A percentile compares a stretch with the other conserved stretches of the same genome.
Evolutionary conservation across 2,113 vertebrate genomes (phyloP).

Genomic region (Falcunculus frontatus): DNA sequence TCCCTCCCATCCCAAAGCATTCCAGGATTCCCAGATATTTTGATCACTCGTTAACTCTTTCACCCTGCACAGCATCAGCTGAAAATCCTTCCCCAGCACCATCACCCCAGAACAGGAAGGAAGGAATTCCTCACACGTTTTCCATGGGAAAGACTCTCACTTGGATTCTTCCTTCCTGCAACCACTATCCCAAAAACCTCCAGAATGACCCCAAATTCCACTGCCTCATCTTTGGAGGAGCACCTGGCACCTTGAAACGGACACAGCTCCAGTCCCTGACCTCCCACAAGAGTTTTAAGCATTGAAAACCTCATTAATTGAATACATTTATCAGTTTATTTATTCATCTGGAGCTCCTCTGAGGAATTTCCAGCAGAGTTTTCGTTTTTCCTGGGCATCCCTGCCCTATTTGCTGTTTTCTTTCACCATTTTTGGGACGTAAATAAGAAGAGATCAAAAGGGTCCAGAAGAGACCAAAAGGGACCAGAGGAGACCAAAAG

Average conservation of each 20-base stretch:
- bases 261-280: not conserved
- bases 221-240: not conserved
- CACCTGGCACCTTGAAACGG: not conserved
- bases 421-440: not conserved
- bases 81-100: not conserved
- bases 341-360: not conserved
- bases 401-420: not conserved
- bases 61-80: not conserved
- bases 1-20: not conserved
- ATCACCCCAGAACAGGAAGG: not conserved
- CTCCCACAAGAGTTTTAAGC: not conserved
- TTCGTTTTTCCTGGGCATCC: not conserved
- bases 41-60: fast-evolving
- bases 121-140: fast-evolving
- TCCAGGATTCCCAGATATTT: not conserved
- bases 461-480: not conserved
- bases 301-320: not conserved
- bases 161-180: not conserved
- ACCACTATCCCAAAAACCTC: fast-evolving
- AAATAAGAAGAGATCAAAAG: not conserved
- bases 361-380: not conserved
- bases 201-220: not conserved
- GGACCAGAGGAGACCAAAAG: no score
- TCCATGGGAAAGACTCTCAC: not conserved
- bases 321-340: not conserved